Evolutionary conservation across 1,140 invertebrate species (phyloP), one percentile per base, ranked within the genome.

Genomic region (Camponotus vicinus): DNA sequence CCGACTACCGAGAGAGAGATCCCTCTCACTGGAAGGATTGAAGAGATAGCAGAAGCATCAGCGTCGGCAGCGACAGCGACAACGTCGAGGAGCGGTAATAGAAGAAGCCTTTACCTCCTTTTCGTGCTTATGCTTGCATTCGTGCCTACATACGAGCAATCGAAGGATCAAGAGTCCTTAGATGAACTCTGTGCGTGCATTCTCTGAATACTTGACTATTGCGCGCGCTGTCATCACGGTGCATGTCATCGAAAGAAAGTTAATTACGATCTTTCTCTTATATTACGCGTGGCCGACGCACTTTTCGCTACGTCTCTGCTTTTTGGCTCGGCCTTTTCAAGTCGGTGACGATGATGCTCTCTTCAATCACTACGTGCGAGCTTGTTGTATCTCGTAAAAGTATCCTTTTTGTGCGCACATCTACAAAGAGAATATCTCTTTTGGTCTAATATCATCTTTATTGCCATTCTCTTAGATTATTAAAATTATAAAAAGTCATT

Each of bases 101-200:
- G 86, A 70, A 69, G 85, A 82, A 77, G 79, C 66, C 64, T 73
- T 84, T 66, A 71, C 76, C 76, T 76, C 42, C 70, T 57, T 42
- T 86, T 59, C 73, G 69, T 21, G 37, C 59, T 37, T 79, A 64
- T 70, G 49, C 67, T 84, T 61, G n/a, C 52, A 69, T 69, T 89
- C 69, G 70, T 57, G 88, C n/a, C 85, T 77, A 73, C 79, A 18
- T 83, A 87, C 73, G 77, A 89, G 78, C 88, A 89, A 67, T 87
- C 88, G 77, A 87, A 85, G 88, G 82, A 90, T 91, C 87, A 88
- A 91, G 91, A 37, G 86, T 89, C 61, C 80, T 90, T 67, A 73
- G 76, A 55, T 82, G 61, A 77, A 76, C 55, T 27, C 57, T 67
- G 71, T 59, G 55, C 59, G 66, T 40, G 69, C 18, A 67, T 79